Conservation (phyloP, 2,797 vertebrate genomes). For the Forpus xanthops region DNA sequence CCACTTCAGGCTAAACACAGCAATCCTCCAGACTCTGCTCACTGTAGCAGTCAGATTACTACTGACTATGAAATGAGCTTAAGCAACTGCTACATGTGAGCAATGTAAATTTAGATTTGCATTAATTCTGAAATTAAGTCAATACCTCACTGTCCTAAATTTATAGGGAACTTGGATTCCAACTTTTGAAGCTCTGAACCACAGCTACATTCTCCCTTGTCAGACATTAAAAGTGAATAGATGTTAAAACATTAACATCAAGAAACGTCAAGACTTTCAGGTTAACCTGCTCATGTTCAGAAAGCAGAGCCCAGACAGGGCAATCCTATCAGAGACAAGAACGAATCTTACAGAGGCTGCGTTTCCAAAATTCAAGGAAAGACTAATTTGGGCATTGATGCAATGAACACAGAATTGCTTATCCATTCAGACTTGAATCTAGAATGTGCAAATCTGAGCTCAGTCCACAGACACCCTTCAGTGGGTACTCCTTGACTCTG, state of each 20-base stretch:
- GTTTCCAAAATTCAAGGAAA: neutral
- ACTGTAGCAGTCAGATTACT: neutral
- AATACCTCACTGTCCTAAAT: neutral
- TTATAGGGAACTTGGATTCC: neutral
- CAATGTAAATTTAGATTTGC: neutral
- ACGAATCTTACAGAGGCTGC: neutral
- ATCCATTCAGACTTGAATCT: neutral
- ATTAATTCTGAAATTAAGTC: neutral
- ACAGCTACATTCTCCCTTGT: neutral
- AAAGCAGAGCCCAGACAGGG: neutral
- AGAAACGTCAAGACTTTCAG: neutral
- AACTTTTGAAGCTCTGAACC: neutral
- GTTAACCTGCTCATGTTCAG: neutral
- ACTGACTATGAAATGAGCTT: neutral
- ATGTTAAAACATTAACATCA: neutral
- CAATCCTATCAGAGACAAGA: neutral
- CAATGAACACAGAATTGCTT: rapidly evolving
- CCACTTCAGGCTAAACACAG: neutral
- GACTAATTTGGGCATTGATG: neutral
- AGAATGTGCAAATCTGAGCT: neutral
- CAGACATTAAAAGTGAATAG: neutral
- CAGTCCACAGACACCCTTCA: neutral
- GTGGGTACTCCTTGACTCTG: neutral
- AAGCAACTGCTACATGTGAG: neutral
- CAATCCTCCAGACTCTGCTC: neutral